These are phyloP conservation scores for Rhizoglyphus robini DNA, from an alignment of 1,140 invertebrate species.

Conservation along the genomic window DNA sequence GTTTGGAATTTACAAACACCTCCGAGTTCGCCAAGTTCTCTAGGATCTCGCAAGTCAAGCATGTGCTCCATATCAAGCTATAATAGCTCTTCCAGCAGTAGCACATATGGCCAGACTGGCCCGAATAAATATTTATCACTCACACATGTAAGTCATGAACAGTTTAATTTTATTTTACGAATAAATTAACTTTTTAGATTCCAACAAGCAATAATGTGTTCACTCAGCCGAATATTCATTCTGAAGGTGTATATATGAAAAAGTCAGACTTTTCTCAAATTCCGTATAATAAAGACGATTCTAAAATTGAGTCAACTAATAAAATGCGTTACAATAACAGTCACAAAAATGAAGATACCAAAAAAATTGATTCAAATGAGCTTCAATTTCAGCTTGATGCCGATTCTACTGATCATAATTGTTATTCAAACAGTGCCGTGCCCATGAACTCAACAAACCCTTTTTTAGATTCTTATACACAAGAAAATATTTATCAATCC, in stretches of 20 bases:
- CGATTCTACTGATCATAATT: neutral
- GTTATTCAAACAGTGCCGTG: neutral
- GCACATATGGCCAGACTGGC: slow-evolving; percentile 10
- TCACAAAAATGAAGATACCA: neutral
- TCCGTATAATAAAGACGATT: too few species aligned
- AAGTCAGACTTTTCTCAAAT: neutral
- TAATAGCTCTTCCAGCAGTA: slow-evolving; percentile 26
- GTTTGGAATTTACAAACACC: slow-evolving; percentile 37
- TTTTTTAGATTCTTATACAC: neutral
- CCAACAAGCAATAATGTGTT: neutral
- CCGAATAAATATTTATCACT: slow-evolving; percentile 8
- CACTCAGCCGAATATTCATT: neutral
- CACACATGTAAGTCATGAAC: neutral
- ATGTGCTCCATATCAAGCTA: slow-evolving; percentile 62
- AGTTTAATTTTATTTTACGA: neutral
- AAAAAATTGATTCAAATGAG: neutral
- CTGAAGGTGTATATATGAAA: neutral
- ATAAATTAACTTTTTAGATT: too few species aligned
- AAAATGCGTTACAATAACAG: neutral
- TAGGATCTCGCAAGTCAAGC: slow-evolving; percentile 77
- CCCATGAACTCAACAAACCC: neutral
- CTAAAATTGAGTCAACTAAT: too few species aligned
- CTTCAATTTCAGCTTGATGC: slow-evolving; percentile 1
- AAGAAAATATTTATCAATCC: neutral
- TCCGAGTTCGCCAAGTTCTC: slow-evolving; percentile 45